These are phyloP conservation scores for Drosophila anomalata DNA, from an alignment of 2,888 invertebrate species.

Conservation along the genomic window DNA sequence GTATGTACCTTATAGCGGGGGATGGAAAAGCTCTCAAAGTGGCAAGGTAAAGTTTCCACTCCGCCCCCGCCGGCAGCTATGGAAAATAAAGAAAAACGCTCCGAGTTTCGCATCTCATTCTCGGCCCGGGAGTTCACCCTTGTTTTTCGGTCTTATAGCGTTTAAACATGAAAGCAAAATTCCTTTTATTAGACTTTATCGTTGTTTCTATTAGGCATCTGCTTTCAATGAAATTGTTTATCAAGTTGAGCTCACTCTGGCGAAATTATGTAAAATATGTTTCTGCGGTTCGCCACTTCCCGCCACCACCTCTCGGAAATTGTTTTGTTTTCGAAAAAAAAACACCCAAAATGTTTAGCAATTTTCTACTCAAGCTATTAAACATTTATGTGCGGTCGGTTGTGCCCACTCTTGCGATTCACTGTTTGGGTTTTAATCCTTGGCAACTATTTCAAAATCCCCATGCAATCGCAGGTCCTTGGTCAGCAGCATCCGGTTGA, in stretches of 20 bases:
- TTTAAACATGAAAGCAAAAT: conserved; percentile 73
- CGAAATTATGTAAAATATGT: conserved; percentile 77
- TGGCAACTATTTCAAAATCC: conserved; percentile 54
- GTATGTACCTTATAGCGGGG: conserved; percentile 2
- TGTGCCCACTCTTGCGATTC: background rate
- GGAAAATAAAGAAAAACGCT: conserved; percentile 32
- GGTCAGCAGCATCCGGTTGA: conserved; percentile 51
- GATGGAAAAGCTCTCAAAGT: conserved; percentile 43
- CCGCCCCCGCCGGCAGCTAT: conserved; percentile 34
- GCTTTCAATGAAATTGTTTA: conserved; percentile 76
- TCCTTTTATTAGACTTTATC: conserved; percentile 70
- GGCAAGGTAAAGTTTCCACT: conserved; percentile 51
- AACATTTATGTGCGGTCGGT: conserved; percentile 51
- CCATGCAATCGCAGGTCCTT: conserved; percentile 46
- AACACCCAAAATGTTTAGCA: conserved; percentile 47
- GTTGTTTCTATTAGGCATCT: conserved; percentile 52
- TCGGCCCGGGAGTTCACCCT: conserved; percentile 22
- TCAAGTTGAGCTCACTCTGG: conserved; percentile 63
- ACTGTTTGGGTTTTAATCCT: conserved; percentile 53
- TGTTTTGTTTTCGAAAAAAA: conserved; percentile 16
- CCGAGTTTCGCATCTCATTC: conserved; percentile 21
- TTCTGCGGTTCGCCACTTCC: conserved; percentile 41
- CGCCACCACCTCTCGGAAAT: background rate
- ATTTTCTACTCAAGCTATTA: conserved; percentile 69
- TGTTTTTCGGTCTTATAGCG: conserved; percentile 24